Base-by-base conservation (phyloP, 1,140 invertebrate genomes). In the Calycopis cecrops region DNA sequence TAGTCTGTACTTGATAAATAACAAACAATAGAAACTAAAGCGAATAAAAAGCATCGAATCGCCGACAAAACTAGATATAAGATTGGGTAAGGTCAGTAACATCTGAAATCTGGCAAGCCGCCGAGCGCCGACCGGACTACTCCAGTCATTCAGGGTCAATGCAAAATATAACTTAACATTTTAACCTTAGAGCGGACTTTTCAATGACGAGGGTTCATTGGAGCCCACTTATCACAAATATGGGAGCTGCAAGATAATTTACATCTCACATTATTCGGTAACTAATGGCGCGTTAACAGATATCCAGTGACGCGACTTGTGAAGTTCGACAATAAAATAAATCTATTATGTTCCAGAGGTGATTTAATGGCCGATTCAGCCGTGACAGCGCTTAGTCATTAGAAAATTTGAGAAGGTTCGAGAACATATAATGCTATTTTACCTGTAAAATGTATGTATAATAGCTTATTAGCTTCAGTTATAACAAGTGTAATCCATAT, bases 11-110 rank as follows among this genome's bases (percentile, higher is more conserved):
- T 44, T 9, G 14, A 17, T 17, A 7, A 44, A 8, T 17, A 0
- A 16, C 40, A 44, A 28, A 44, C 14, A 44, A 18, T 7, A 14
- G 40, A 40, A 49, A 49, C 8, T 21, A 16, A 1, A 16, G 48
- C 1, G 34, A 50, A 35, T 12, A 35, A 35, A 50, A 33, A 35
- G 3, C 33, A 49, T 33, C 10, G 28, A 35, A 35, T 16, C 17
- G 42, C 51, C 33, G 21, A 51, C 55, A 54, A 57, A 57, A 53
- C 40, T 44, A 44, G 40, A 44, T 9, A 44, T 44, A 44, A 52
- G 51, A 55, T 72, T 72, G 61, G 54, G 64, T 51, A 65, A 65
- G 70, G 70, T 72, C 65, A 72, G 70, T 69, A 56, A 67, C 59
- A 57, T 55, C 57, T 53, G 52, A 40, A 42, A 51, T 52, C 58